Evolutionary conservation across 2,888 invertebrate species (phyloP), one percentile per base, ranked within the genome.

Genomic region (Aleiodes testaceus): DNA sequence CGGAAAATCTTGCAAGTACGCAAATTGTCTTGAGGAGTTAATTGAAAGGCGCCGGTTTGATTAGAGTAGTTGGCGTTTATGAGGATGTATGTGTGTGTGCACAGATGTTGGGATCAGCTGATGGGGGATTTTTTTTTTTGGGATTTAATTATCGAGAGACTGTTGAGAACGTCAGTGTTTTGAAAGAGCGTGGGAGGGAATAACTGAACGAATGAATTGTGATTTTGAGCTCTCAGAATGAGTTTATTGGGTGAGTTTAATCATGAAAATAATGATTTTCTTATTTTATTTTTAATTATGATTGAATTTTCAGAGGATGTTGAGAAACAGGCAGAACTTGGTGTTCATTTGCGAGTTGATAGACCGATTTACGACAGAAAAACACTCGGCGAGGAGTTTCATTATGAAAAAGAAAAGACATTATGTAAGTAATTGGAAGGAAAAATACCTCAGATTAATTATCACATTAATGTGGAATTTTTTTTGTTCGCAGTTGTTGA

Each of bases 281-380:
- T 9, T 9, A 45, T 16, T 36, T 26, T 14, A 50, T 11, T 45
- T 42, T 52, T 18, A 6, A n/a, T 52, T 52, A 16, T 26, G 18
- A 9, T 14, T 16, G 1, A 66, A 63, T 44, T 49, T 61, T 36
- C 47, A 76, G 76, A 74, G n/a, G 75, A 76, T 50, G 69, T 55
- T 16, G 77, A 75, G 61, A 79, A 78, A 55, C 74, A 72, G 45
- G 70, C 65, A 6, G 75, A 74, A 0, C 53, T 72, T 18, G 45
- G 73, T 30, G 50, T 76, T 36, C 77, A 78, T 64, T 64, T 84
- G 52, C 78, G 86, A 75, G 88, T 90, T 20, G 89, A 89, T 68
- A 84, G 90, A 69, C 89, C 89, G 9, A 75, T 89, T 36, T 89
- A 89, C 68, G 88, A 90, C 74, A 89, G 89, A 70, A 87, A 89